phyloP scores from a whole-genome alignment of 2,888 invertebrate genomes.

The Coenonympha arcania region DNA sequence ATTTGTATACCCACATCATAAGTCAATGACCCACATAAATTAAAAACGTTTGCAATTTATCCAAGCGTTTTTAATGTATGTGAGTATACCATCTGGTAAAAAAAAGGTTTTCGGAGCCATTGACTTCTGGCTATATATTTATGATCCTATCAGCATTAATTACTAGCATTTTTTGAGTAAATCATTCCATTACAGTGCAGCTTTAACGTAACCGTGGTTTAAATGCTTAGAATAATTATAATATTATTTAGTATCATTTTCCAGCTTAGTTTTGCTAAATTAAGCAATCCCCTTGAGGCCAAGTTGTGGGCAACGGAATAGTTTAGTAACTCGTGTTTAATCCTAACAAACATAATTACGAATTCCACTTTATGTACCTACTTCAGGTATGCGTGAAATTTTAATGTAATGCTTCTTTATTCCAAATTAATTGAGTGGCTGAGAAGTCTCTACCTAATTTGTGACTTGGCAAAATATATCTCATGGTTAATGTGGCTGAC shows the following conservation, averaged over 20 bases:
- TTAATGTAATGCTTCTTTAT: neutral
- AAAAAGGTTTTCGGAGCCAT: too few species aligned
- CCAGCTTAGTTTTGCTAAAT: slow-evolving; percentile 10
- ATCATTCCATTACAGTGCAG: neutral
- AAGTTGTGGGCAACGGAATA: slow-evolving; percentile 16
- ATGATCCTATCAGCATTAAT: neutral
- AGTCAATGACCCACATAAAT: too few species aligned
- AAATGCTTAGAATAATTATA: slow-evolving; percentile 14
- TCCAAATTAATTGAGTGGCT: neutral
- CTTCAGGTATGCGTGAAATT: slow-evolving; percentile 3
- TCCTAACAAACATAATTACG: slow-evolving; percentile 10
- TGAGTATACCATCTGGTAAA: too few species aligned
- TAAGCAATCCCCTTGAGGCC: slow-evolving; percentile 12
- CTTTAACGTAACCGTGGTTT: neutral
- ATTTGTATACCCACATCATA: too few species aligned
- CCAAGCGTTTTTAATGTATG: too few species aligned
- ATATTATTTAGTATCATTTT: slow-evolving; percentile 13
- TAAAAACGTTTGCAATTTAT: too few species aligned
- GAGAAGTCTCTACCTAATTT: neutral
- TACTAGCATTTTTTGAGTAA: neutral
- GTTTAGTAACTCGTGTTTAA: slow-evolving; percentile 13
- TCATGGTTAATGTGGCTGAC: too few species aligned
- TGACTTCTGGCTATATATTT: too few species aligned
- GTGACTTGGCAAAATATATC: neutral
- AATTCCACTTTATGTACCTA: slow-evolving; percentile 12